phyloP scores from a whole-genome alignment of 2,797 vertebrate genomes.

The Micrastur ruficollis region DNA sequence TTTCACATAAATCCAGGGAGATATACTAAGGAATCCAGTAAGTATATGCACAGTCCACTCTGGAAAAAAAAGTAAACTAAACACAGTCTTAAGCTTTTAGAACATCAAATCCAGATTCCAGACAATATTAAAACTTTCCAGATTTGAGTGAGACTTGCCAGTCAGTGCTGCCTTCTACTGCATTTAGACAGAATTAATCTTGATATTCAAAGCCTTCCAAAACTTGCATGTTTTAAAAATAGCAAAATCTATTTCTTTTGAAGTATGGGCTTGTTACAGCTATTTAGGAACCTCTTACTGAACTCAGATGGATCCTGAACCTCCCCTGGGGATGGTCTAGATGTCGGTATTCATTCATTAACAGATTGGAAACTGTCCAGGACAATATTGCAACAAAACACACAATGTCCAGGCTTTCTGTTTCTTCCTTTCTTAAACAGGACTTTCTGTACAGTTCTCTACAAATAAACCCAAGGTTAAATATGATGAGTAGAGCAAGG shows the following conservation, averaged over 20 bases:
- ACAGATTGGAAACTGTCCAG: slow-evolving; percentile 32
- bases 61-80: background rate
- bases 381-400: slow-evolving; percentile 26
- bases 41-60: background rate
- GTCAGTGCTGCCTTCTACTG: background rate
- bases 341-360: slow-evolving; percentile 51
- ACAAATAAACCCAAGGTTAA: slow-evolving; percentile 26
- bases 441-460: background rate
- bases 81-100: background rate
- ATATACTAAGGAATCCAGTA: background rate
- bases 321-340: slow-evolving; percentile 32
- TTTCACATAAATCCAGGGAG: background rate
- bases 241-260: slow-evolving; percentile 25
- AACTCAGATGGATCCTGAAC: slow-evolving; percentile 27
- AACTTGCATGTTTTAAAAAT: slow-evolving; percentile 33
- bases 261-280: slow-evolving; percentile 16
- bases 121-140: background rate
- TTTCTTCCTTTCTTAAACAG: background rate
- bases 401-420: background rate
- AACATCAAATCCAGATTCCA: background rate
- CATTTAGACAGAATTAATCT: slow-evolving; percentile 11
- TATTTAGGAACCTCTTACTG: slow-evolving; percentile 32
- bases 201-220: slow-evolving; percentile 22
- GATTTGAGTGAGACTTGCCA: background rate
- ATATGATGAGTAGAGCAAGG: background rate